A percentile compares a stretch with the other conserved stretches of the same genome.
Evolutionary conservation across 2,888 invertebrate genomes (phyloP).

Genomic region (Pyralis farinalis): DNA sequence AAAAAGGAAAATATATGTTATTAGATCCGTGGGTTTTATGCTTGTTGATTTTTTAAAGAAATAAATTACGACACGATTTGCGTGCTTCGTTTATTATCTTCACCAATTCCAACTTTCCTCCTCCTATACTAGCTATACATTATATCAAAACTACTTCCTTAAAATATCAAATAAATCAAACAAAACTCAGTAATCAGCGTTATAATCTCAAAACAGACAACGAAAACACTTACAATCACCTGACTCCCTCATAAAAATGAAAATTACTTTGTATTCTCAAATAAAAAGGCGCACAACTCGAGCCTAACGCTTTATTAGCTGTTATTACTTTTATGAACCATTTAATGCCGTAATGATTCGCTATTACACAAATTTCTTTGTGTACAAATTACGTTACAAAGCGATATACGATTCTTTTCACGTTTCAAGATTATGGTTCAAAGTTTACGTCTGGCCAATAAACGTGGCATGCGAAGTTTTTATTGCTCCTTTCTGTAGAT

Average conservation of each 20-base stretch:
- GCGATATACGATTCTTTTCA: constrained; percentile 5
- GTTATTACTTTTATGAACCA: constrained; percentile 35
- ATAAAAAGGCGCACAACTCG: constrained; percentile 24
- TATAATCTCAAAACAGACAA: constrained; percentile 17
- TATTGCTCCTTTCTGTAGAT: constrained; percentile 20
- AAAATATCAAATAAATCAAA: no score
- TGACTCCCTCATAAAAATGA: constrained; percentile 43
- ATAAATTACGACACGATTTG: no score
- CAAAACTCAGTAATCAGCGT: constrained; percentile 2
- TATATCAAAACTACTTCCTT: no score
- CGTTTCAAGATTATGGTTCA: constrained; percentile 5
- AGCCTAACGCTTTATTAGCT: constrained; percentile 38
- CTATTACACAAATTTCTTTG: constrained; percentile 25
- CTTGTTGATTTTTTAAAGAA: no score
- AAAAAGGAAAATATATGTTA: no score
- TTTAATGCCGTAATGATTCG: constrained; percentile 31
- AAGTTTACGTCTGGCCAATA: constrained; percentile 18
- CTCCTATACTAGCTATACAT: no score
- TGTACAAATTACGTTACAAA: constrained; percentile 11
- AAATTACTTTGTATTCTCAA: constrained; percentile 36
- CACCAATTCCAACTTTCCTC: no score
- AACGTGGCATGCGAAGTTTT: constrained; percentile 22
- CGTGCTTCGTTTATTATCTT: no score
- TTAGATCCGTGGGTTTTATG: no score
- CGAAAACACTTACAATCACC: constrained; percentile 32